Conservation (phyloP, 2,888 invertebrate species). For the Nymphalis urticae region DNA sequence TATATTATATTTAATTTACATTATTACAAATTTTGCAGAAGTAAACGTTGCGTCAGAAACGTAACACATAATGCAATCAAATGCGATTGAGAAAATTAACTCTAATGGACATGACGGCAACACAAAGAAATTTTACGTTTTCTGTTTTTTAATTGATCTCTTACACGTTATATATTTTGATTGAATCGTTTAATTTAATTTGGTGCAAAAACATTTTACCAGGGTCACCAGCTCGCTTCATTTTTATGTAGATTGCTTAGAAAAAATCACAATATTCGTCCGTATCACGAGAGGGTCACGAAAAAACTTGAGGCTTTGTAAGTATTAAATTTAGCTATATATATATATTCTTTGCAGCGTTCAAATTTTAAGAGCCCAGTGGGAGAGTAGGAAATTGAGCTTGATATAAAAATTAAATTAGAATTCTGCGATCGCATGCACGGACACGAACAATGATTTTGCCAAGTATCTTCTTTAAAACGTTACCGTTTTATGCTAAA, state of each 20-base stretch:
- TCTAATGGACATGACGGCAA: too few relatives aligned
- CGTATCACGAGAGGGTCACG: not conserved
- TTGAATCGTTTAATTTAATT: too few relatives aligned
- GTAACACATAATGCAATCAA: too few relatives aligned
- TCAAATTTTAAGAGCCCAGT: constrained; percentile 6
- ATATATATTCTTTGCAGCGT: constrained; percentile 11
- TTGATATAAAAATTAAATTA: constrained; percentile 17
- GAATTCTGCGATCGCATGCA: constrained; percentile 17
- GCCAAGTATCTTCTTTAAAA: constrained; percentile 8
- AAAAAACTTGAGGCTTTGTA: not conserved
- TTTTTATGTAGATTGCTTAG: constrained; percentile 4
- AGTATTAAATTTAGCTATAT: constrained; percentile 9
- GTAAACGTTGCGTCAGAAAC: too few relatives aligned
- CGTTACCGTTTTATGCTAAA: constrained; percentile 3
- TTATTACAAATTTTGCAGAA: too few relatives aligned
- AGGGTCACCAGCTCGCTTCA: not conserved
- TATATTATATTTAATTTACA: too few relatives aligned
- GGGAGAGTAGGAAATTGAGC: constrained; percentile 6
- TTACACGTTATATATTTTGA: too few relatives aligned
- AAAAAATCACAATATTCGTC: not conserved
- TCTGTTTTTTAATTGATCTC: too few relatives aligned
- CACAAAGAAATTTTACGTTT: too few relatives aligned
- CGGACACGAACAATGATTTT: constrained; percentile 14
- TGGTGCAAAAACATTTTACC: too few relatives aligned
- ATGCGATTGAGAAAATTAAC: too few relatives aligned